Conservation (phyloP, 2,888 invertebrate species). For the Steinernema carpocapsae region DNA sequence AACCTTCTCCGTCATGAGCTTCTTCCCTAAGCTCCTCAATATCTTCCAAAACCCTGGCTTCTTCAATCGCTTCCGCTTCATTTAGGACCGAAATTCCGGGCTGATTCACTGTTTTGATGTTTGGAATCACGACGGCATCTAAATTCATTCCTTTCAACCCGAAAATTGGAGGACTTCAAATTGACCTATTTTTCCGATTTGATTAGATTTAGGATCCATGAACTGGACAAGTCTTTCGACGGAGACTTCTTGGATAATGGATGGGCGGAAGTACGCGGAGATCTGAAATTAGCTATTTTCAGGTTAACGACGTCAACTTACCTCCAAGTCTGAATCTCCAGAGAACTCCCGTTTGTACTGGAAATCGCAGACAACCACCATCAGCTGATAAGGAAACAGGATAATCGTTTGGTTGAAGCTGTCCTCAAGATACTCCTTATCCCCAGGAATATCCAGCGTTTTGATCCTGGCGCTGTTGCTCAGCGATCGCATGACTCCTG, state of each 20-base stretch:
- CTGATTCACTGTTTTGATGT: not conserved
- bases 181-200: conserved; percentile 17
- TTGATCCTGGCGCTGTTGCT: not conserved
- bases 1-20: not conserved
- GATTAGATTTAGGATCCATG: conserved; percentile 21
- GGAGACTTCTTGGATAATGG: conserved; percentile 2
- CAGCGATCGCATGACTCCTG: conserved; percentile 10
- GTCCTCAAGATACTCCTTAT: conserved; percentile 2
- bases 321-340: not conserved
- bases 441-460: not conserved
- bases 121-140: conserved; percentile 26
- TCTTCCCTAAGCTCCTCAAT: not conserved
- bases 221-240: conserved; percentile 13
- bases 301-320: not conserved
- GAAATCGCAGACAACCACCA: conserved; percentile 9
- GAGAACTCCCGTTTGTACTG: conserved; percentile 7
- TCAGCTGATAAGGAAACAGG: conserved; percentile 16
- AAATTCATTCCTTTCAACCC: conserved; percentile 5
- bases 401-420: not conserved
- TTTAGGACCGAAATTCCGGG: not conserved
- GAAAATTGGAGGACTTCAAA: not conserved
- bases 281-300: not conserved
- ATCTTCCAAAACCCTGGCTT: conserved; percentile 1
- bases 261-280: conserved; percentile 11
- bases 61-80: conserved; percentile 10